Conservation (phyloP, 2,888 invertebrate species). For the Subacronicta megacephala region DNA sequence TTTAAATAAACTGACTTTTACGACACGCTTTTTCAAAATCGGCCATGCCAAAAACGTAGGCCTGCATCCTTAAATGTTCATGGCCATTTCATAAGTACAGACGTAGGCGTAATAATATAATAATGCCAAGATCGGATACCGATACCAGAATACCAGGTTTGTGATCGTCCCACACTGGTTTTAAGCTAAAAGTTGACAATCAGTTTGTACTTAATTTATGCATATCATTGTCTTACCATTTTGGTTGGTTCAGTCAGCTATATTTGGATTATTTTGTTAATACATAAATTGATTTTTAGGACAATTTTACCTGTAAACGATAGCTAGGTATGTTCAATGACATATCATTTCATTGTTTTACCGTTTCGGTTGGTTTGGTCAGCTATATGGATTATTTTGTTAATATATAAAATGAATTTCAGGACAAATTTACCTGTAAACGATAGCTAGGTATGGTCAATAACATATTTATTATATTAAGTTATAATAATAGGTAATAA, state of each 20-base stretch:
- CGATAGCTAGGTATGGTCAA: no score
- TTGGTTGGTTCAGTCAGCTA: neutral
- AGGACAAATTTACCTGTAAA: no score
- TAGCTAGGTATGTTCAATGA: no score
- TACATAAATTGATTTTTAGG: neutral
- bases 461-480: no score
- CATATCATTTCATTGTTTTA: no score
- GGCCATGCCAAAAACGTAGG: slow-evolving; percentile 54
- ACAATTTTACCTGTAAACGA: neutral
- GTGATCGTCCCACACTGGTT: slow-evolving; percentile 47
- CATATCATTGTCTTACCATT: slow-evolving; percentile 18
- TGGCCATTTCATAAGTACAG: slow-evolving; percentile 46
- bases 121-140: slow-evolving; percentile 55
- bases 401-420: no score
- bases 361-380: no score
- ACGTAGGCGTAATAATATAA: slow-evolving; percentile 55
- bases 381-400: no score
- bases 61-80: slow-evolving; percentile 53
- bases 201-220: slow-evolving; percentile 27
- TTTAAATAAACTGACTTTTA: slow-evolving; percentile 49
- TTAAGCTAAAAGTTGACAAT: slow-evolving; percentile 18
- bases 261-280: neutral
- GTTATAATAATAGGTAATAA: no score
- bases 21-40: slow-evolving; percentile 46
- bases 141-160: slow-evolving; percentile 55